Conservation (phyloP, 2,888 invertebrate genomes). For the Rhimphoctona megacephalus region DNA sequence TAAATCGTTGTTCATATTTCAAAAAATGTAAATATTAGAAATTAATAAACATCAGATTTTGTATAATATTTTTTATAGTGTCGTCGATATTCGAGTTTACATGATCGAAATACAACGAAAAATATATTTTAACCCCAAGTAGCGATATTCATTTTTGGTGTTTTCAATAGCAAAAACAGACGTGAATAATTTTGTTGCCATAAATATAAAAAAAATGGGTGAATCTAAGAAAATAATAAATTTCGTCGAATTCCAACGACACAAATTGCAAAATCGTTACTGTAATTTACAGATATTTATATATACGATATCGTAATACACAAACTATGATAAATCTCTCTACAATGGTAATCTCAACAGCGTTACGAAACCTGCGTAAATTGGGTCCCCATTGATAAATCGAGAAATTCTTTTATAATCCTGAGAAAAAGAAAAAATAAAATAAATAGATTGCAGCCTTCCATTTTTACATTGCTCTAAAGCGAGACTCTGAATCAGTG, state of each 20-base stretch:
- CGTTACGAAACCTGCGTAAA: constrained; percentile 18
- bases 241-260: background rate
- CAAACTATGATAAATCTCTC: constrained; percentile 36
- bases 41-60: background rate
- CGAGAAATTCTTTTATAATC: background rate
- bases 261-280: background rate
- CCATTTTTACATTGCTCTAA: constrained; percentile 45
- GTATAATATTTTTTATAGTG: background rate
- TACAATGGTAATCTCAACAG: constrained; percentile 52
- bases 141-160: background rate
- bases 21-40: background rate
- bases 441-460: constrained; percentile 6
- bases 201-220: background rate
- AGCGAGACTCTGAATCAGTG: constrained; percentile 5
- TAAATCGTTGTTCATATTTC: background rate
- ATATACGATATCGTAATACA: constrained; percentile 27
- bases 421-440: background rate
- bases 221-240: background rate
- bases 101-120: background rate
- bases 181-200: background rate
- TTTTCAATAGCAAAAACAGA: background rate
- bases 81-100: background rate
- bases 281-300: constrained; percentile 22
- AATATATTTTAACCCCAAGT: background rate
- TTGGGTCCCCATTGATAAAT: background rate